Percentiles rank a stretch among this genome's conserved stretches.
These are phyloP conservation scores for Pedionomus torquatus DNA, from an alignment of 2,113 vertebrate genomes.

Conservation along the genomic window DNA sequence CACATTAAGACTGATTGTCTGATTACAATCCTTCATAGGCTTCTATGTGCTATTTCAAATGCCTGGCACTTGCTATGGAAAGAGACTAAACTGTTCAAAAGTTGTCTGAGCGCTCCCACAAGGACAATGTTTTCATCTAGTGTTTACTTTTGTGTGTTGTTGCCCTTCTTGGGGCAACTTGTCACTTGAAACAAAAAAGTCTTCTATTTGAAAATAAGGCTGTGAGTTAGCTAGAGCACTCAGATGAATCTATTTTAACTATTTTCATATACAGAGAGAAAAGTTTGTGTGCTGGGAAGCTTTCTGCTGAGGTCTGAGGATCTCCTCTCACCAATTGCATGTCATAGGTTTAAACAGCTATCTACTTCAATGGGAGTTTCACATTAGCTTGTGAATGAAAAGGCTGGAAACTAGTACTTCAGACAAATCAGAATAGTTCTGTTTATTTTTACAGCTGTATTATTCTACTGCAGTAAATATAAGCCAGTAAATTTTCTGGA, in stretches of 20 bases:
- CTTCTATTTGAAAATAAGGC: not conserved
- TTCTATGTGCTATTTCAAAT: not conserved
- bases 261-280: not conserved
- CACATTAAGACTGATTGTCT: not conserved
- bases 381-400: not conserved
- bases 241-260: not conserved
- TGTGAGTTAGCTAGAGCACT: not conserved
- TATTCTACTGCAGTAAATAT: not conserved
- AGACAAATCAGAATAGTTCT: not conserved
- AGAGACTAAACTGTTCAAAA: not conserved
- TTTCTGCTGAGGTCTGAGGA: not conserved
- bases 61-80: not conserved
- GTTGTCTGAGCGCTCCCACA: not conserved
- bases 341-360: not conserved
- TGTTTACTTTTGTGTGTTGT: not conserved
- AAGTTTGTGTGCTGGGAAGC: not conserved
- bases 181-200: not conserved
- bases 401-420: not conserved
- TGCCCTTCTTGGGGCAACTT: not conserved
- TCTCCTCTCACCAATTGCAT: not conserved
- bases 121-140: not conserved
- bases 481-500: not conserved
- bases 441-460: not conserved
- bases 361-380: not conserved
- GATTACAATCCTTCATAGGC: not conserved